These are phyloP conservation scores for Atlantisia rogersi DNA, from an alignment of 2,113 vertebrate genomes.

Conservation along the genomic window DNA sequence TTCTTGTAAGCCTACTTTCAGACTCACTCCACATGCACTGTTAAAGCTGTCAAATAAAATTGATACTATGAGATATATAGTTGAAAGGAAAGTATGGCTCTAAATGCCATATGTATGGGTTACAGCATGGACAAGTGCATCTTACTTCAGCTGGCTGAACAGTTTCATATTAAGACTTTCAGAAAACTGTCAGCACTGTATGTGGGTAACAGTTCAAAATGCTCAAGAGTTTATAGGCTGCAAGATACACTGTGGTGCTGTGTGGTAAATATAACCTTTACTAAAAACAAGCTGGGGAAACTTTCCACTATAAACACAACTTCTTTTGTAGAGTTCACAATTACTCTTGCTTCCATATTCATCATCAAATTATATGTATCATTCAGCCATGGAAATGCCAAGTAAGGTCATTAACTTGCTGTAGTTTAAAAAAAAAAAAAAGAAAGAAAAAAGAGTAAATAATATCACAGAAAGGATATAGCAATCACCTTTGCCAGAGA, in stretches of 20 bases:
- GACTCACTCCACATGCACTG: neutral
- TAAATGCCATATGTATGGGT: neutral
- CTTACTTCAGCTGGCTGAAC: neutral
- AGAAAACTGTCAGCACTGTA: neutral
- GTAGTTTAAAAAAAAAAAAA: neutral
- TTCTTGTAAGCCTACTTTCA: neutral
- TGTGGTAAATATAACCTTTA: neutral
- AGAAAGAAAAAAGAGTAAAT: neutral
- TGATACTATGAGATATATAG: neutral
- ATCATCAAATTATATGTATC: neutral
- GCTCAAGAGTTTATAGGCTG: neutral
- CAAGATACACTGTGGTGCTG: neutral
- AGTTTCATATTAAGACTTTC: neutral
- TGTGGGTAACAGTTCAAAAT: neutral
- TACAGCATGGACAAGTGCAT: neutral
- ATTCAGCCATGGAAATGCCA: neutral
- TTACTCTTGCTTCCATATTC: neutral
- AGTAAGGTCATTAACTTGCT: neutral
- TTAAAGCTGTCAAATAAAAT: neutral
- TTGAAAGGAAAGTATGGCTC: neutral
- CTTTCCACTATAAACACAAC: neutral
- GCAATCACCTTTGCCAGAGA: neutral
- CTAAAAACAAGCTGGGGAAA: neutral
- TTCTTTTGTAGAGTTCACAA: neutral
- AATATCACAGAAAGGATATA: neutral